Conservation (phyloP, 2,113 vertebrate genomes). For the Plecturocebus donacophilus region DNA sequence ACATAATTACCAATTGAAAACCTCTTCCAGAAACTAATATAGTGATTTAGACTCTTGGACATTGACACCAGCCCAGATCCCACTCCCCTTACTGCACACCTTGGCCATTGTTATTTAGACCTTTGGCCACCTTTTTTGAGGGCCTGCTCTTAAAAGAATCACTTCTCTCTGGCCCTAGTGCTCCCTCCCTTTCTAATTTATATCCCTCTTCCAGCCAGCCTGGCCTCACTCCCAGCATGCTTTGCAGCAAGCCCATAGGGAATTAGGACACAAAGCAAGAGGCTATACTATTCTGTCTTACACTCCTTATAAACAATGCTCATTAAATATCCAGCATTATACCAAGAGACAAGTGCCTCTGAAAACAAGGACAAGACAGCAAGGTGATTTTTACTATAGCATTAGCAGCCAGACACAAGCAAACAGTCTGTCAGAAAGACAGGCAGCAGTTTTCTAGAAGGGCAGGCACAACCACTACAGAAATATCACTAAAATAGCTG, state of each 20-base stretch:
- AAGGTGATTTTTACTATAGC: slow-evolving; percentile 20
- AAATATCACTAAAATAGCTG: slow-evolving; percentile 38
- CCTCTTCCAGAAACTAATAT: neutral
- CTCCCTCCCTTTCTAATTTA: neutral
- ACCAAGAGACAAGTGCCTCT: slow-evolving; percentile 10
- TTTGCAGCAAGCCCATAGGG: neutral
- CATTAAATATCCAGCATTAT: slow-evolving; percentile 22
- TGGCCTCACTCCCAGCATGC: neutral
- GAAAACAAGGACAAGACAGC: slow-evolving; percentile 42
- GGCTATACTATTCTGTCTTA: neutral
- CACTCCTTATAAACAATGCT: slow-evolving; percentile 34
- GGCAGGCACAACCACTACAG: neutral
- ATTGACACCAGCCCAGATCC: neutral
- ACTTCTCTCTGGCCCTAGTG: neutral
- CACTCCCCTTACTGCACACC: neutral
- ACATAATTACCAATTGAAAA: neutral
- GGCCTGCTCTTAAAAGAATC: neutral
- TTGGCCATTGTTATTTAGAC: neutral
- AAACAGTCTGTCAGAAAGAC: slow-evolving; percentile 50
- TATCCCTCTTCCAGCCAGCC: neutral
- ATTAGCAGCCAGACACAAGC: slow-evolving; percentile 39
- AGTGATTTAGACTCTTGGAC: neutral
- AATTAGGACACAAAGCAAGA: slow-evolving; percentile 34
- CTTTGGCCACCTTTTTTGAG: neutral
- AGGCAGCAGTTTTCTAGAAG: slow-evolving; percentile 3